Percentiles rank a stretch among this genome's conserved stretches.
Conservation (phyloP, 2,888 invertebrate genomes). For the Saturnia japonica region DNA sequence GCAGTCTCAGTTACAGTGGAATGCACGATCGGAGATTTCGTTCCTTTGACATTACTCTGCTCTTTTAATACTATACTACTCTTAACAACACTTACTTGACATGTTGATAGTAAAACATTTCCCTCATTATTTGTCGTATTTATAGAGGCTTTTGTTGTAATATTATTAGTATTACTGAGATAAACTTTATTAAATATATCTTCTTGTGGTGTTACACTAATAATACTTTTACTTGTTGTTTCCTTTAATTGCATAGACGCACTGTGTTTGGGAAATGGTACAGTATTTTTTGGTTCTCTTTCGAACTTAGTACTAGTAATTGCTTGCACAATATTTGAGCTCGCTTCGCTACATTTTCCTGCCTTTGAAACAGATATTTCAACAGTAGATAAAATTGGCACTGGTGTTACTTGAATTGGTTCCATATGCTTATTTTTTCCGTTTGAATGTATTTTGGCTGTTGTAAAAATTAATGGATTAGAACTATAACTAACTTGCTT, state of each 20-base stretch:
- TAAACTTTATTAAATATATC: neutral
- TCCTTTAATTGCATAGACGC: neutral
- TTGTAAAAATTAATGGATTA: slow-evolving; percentile 71
- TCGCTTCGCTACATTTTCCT: slow-evolving; percentile 4
- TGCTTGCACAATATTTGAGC: neutral
- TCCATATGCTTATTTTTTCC: slow-evolving; percentile 64
- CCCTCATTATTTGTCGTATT: neutral
- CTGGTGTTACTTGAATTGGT: slow-evolving; percentile 65
- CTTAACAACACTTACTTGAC: slow-evolving; percentile 9
- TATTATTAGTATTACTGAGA: neutral
- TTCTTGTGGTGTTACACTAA: neutral
- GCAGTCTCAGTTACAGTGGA: neutral
- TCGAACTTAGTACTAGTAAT: slow-evolving; percentile 11
- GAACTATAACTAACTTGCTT: slow-evolving; percentile 51
- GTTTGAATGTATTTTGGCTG: slow-evolving; percentile 74
- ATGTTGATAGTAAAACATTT: neutral
- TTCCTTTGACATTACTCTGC: neutral
- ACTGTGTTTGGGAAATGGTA: neutral
- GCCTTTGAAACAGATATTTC: slow-evolving; percentile 47
- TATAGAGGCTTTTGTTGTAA: neutral
- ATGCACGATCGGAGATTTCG: neutral
- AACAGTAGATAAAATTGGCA: slow-evolving; percentile 67
- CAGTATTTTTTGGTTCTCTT: slow-evolving; percentile 1
- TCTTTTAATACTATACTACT: neutral
- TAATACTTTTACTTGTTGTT: slow-evolving; percentile 9